phyloP scores from a whole-genome alignment of 2,888 invertebrate species.

The Lasioglossum zephyrum region DNA sequence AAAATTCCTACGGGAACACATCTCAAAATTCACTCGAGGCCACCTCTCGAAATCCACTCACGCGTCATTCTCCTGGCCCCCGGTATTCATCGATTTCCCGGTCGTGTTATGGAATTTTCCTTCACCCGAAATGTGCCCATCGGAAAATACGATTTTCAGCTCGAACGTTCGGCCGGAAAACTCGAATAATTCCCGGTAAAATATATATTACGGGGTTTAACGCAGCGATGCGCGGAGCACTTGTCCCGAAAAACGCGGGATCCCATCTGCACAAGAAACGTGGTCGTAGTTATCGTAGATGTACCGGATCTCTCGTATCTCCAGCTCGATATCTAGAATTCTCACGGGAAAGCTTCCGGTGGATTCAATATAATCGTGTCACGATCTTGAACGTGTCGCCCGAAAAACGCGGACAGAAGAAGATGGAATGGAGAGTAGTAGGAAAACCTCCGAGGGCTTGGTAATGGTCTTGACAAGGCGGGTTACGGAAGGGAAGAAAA shows the following conservation, averaged over 20 bases:
- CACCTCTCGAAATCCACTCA: background rate
- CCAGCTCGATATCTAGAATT: background rate
- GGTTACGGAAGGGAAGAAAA: background rate
- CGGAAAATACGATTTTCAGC: background rate
- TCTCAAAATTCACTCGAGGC: background rate
- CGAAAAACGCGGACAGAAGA: background rate
- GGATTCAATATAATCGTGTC: conserved; percentile 46
- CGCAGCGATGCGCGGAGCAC: background rate
- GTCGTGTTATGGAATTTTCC: background rate
- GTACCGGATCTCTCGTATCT: conserved; percentile 3
- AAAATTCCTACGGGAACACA: background rate
- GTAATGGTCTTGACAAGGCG: background rate
- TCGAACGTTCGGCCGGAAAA: background rate
- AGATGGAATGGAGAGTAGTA: background rate
- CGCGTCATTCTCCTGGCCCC: background rate
- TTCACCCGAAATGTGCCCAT: background rate
- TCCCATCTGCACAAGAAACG: background rate
- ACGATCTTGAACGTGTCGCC: conserved; percentile 1
- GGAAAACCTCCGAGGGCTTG: background rate
- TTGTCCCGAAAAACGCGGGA: background rate
- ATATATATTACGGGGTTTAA: background rate
- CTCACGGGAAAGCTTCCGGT: conserved; percentile 18
- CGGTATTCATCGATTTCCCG: background rate
- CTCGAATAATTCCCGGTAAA: background rate
- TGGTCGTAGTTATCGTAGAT: background rate